Conservation (phyloP, 2,113 vertebrate genomes). For the Thomomys bottae region DNA sequence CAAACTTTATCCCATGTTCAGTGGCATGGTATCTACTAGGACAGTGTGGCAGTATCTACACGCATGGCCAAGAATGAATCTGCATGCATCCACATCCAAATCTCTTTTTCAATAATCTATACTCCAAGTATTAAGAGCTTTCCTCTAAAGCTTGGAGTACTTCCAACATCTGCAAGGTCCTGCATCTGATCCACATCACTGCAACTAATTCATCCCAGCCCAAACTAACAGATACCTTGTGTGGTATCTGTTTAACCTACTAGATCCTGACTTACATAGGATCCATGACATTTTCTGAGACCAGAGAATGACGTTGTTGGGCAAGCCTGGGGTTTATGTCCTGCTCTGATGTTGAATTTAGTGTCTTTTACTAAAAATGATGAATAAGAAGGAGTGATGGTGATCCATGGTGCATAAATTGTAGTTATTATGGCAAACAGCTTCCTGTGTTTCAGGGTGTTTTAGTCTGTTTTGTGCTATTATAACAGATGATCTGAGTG, state of each 20-base stretch:
- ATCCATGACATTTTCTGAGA: neutral
- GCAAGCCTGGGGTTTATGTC: neutral
- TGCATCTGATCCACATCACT: too few species aligned
- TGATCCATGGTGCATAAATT: neutral
- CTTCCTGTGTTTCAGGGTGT: neutral
- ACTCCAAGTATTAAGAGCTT: neutral
- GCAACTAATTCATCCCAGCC: too few species aligned
- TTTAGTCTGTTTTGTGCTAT: neutral
- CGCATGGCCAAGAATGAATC: too few species aligned
- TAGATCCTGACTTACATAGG: neutral
- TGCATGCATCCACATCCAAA: neutral
- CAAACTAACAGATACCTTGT: neutral
- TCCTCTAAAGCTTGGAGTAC: too few species aligned
- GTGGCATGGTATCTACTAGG: too few species aligned
- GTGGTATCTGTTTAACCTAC: constrained; percentile 35
- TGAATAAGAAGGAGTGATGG: neutral
- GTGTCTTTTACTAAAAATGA: neutral
- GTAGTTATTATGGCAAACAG: neutral
- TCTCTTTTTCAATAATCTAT: neutral
- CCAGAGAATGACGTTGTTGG: neutral
- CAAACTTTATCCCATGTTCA: neutral
- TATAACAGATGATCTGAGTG: neutral
- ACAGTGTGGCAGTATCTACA: too few species aligned
- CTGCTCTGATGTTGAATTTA: neutral
- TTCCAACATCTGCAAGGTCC: too few species aligned